Percentiles rank a stretch among this genome's conserved stretches.
Conservation (phyloP, 2,113 vertebrate genomes). For the Donacobius atricapilla region DNA sequence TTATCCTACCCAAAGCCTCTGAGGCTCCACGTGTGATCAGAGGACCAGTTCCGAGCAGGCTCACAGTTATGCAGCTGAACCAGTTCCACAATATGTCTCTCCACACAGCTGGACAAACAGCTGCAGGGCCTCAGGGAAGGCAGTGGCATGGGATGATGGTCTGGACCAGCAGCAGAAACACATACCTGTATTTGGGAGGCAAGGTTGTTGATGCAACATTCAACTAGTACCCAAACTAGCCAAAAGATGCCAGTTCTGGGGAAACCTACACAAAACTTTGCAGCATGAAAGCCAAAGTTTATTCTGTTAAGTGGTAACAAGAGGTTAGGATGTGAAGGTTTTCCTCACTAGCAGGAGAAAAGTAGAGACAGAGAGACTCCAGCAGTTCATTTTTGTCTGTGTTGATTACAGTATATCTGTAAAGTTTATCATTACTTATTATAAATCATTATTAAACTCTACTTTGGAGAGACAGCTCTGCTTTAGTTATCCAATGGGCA, state of each 20-base stretch:
- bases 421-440: not conserved
- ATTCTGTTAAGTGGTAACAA: not conserved
- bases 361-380: not conserved
- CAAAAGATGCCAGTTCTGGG: not conserved
- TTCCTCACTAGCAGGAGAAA: not conserved
- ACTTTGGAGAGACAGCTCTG: not conserved
- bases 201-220: not conserved
- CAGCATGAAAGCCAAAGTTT: accelerated
- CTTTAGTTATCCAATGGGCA: not conserved
- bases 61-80: not conserved
- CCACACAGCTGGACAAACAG: not conserved
- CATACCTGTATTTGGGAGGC: not conserved
- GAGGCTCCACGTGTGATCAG: accelerated
- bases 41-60: not conserved
- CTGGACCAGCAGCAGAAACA: not conserved
- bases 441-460: not conserved
- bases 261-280: not conserved
- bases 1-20: accelerated
- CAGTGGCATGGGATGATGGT: not conserved
- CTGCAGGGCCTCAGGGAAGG: not conserved
- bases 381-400: not conserved
- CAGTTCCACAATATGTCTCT: not conserved
- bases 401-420: not conserved
- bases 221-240: accelerated
- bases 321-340: not conserved